A percentile compares a stretch with the other conserved stretches of the same genome.
phyloP scores from a whole-genome alignment of 2,888 invertebrate genomes.

The Dorcus parallelipipedus region DNA sequence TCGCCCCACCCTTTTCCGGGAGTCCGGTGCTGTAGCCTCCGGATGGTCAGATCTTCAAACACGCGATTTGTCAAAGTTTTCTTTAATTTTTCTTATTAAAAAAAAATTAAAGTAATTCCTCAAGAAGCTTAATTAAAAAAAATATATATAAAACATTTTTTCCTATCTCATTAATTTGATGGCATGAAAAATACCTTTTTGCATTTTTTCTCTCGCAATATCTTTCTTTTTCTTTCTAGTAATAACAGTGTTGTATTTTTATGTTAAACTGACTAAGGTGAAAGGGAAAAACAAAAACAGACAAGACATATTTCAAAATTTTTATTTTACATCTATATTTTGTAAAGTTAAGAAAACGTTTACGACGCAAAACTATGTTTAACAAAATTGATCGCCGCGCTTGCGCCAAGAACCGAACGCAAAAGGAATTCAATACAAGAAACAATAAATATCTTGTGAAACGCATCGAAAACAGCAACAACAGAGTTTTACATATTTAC shows the following conservation, averaged over 20 bases:
- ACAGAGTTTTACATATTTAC: slow-evolving; percentile 12
- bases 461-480: slow-evolving; percentile 11
- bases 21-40: no score
- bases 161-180: no score
- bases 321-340: slow-evolving; percentile 27
- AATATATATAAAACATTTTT: no score
- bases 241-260: neutral
- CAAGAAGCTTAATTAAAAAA: no score
- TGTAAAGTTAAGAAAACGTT: slow-evolving; percentile 26
- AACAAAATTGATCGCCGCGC: neutral
- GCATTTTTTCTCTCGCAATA: no score
- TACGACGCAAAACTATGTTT: slow-evolving; percentile 10
- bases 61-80: no score
- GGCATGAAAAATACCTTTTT: no score
- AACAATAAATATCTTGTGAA: slow-evolving; percentile 7
- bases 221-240: neutral
- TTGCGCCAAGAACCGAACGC: neutral
- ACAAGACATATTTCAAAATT: slow-evolving; percentile 17
- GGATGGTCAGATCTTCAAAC: no score
- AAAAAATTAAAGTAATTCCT: no score
- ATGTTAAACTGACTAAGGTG: neutral
- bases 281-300: neutral
- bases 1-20: no score
- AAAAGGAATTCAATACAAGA: neutral
- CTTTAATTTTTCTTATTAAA: no score